Base-by-base conservation (phyloP, 2,888 invertebrate genomes). In the Xylophagus ater region DNA sequence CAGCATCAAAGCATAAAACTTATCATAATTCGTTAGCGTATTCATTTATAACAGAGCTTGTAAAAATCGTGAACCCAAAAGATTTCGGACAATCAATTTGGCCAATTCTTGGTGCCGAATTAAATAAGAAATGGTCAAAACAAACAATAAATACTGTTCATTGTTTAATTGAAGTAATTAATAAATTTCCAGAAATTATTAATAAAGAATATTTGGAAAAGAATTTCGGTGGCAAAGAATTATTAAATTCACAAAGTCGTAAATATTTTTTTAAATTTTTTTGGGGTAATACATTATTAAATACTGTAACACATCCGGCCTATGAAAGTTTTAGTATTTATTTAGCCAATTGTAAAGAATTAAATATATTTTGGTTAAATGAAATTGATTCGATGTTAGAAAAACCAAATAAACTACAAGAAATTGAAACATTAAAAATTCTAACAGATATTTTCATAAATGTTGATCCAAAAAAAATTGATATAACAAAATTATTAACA, bases 71-170 rank as follows among this genome's bases (percentile, higher is more conserved):
- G 56, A 56, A 52, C 47, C 65, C 69, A 49, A 65, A 70, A 4
- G 66, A 72, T 48, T 75, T 81, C 50, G 58, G 66, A 40, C 53
- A 62, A 32, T 60, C 67, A 15, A 52, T 81, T 4, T 80, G 80
- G 76, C 69, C 76, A 2, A 50, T 72, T 32, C 53, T 83, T 26
- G 70, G 74, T 51, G 59, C 65, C 38, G 73, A 76, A 51, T 62
- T 81, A 37, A 68, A 69, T 26, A 76, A 76, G 51, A 70, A 74
- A 7, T 71, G 78, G 63, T 58, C 68, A 10, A 76, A 79, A 36
- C 78, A 81, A 49, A 71, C 66, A 19, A 59, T 82, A 14, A 79
- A 82, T 56, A 71, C 73, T 3, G 60, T 83, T 4, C 74, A 78
- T 53, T 69, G 76, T 38, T 58, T 83, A 4, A 58, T 79, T 47